A percentile compares a stretch with the other conserved stretches of the same genome.
Evolutionary conservation across 2,888 invertebrate genomes (phyloP).

Genomic region (Blomia tropicalis): DNA sequence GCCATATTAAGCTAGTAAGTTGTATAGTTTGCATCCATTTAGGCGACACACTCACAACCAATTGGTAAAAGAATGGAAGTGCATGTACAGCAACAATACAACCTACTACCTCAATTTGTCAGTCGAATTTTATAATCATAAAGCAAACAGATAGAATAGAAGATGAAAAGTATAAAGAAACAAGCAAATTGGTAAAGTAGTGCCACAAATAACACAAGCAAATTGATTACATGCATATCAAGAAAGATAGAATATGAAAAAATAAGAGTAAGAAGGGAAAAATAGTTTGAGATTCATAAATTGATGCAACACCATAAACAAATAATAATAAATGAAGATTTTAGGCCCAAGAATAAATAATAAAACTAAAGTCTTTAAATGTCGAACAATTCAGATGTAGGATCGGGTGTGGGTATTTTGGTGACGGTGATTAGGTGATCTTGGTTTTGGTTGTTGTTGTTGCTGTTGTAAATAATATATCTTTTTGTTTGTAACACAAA

Average conservation of each 20-base stretch:
- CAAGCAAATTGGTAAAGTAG: neutral
- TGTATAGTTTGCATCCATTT: constrained; percentile 13
- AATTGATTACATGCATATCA: neutral
- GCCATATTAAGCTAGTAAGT: constrained; percentile 18
- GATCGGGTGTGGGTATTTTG: too few species aligned
- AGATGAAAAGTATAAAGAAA: neutral
- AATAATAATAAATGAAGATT: constrained; percentile 5
- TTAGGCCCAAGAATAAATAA: constrained; percentile 18
- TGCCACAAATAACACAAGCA: neutral
- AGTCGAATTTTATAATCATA: neutral
- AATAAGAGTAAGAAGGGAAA: neutral
- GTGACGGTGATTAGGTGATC: neutral
- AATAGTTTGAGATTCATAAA: neutral
- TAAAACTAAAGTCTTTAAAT: too few species aligned
- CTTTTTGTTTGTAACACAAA: neutral
- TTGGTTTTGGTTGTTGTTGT: neutral
- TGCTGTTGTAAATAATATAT: neutral
- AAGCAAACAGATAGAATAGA: neutral
- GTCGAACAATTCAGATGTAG: too few species aligned
- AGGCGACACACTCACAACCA: neutral
- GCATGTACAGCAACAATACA: neutral
- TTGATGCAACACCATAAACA: neutral
- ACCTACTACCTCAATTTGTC: constrained; percentile 16
- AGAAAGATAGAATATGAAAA: neutral
- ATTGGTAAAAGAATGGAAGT: neutral